These are phyloP conservation scores for Bimastos eiseni DNA, from an alignment of 2,888 invertebrate genomes.

Conservation along the genomic window DNA sequence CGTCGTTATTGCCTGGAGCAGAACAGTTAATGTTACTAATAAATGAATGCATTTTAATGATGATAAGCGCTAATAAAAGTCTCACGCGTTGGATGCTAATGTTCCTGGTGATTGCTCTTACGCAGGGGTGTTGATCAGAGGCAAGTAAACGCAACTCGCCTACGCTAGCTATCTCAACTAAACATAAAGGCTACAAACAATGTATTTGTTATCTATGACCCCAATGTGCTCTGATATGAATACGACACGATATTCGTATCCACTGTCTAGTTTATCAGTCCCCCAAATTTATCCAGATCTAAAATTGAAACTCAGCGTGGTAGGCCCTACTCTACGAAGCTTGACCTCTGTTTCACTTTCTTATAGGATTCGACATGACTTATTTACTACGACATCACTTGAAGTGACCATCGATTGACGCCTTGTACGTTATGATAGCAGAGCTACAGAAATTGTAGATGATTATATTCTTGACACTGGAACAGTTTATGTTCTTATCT, in stretches of 20 bases:
- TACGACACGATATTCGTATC: no score
- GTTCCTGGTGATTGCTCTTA: background rate
- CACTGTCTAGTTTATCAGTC: no score
- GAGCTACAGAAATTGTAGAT: no score
- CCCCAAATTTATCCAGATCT: no score
- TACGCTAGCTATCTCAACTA: background rate
- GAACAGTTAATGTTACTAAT: background rate
- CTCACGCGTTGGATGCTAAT: background rate
- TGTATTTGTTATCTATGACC: background rate
- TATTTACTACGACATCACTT: no score
- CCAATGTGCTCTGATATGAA: no score
- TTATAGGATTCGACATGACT: no score
- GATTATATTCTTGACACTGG: background rate
- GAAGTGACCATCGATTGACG: no score
- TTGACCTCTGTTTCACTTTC: no score
- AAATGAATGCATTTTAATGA: background rate
- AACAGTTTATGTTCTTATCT: background rate
- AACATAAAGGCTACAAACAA: background rate
- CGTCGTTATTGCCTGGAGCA: background rate
- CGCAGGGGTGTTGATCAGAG: background rate
- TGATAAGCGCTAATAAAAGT: background rate
- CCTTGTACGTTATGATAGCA: no score
- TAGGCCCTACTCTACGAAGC: no score
- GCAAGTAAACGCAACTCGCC: background rate
- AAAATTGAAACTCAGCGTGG: no score